phyloP scores from a whole-genome alignment of 1,140 invertebrate species.

The Pomacea maculata region DNA sequence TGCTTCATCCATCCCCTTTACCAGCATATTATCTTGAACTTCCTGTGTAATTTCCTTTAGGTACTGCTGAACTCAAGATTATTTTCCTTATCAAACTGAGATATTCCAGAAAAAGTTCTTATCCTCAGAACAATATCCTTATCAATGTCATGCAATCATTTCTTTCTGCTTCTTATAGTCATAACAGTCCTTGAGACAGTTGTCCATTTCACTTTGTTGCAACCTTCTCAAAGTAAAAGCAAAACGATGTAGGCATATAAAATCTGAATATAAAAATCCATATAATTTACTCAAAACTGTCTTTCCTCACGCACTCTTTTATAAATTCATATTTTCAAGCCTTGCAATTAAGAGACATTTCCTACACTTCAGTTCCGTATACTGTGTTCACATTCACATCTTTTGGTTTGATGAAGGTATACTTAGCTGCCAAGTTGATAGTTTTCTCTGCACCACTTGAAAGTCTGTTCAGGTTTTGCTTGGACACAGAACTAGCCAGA shows the following conservation, averaged over 20 bases:
- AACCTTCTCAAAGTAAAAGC: neutral
- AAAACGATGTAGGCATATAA: neutral
- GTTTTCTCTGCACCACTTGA: conserved; percentile 9
- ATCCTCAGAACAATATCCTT: no score
- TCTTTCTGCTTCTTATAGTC: no score
- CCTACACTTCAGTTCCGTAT: conserved; percentile 49
- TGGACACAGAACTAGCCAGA: conserved; percentile 7
- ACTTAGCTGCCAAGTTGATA: conserved; percentile 5
- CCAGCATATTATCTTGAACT: no score
- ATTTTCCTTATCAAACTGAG: no score
- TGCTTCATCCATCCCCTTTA: no score
- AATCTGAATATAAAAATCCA: neutral
- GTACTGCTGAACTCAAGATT: no score
- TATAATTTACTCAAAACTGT: neutral
- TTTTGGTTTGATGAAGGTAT: conserved; percentile 31
- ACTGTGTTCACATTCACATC: conserved; percentile 25
- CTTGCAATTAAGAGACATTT: neutral
- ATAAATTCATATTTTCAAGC: no score
- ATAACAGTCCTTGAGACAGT: no score
- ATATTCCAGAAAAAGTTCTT: no score
- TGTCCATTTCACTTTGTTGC: neutral
- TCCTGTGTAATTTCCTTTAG: no score
- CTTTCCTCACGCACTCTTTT: neutral
- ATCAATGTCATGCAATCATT: no score
- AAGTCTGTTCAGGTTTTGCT: conserved; percentile 11